Evolutionary conservation across 2,888 invertebrate species (phyloP).

Genomic region (Hybos culiciformis): DNA sequence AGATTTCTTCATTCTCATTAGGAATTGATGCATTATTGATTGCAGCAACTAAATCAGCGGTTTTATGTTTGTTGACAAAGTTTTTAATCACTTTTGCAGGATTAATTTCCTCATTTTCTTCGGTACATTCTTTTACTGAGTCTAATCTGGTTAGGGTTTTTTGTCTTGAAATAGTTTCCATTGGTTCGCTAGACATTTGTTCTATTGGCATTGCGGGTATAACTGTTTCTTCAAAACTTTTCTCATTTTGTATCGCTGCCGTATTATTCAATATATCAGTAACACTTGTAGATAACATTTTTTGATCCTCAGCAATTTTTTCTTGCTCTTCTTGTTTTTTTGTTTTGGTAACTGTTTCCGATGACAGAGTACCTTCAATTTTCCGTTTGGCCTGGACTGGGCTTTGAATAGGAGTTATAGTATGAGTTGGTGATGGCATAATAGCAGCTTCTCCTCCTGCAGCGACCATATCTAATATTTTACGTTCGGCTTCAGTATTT

Average conservation of each 20-base stretch:
- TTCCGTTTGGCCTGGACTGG: conserved; percentile 56
- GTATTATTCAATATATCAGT: conserved; percentile 18
- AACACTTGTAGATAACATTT: conserved; percentile 12
- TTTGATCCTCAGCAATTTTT: conserved; percentile 23
- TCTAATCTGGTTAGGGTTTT: too few species aligned
- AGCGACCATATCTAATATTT: conserved; percentile 58
- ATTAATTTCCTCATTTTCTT: conserved; percentile 29
- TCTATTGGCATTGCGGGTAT: conserved; percentile 25
- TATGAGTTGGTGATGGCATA: conserved; percentile 47
- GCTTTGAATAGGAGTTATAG: conserved; percentile 38
- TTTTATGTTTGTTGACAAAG: conserved; percentile 35
- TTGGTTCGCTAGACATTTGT: conserved; percentile 7
- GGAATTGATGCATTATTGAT: conserved; percentile 24
- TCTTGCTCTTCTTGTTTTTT: conserved; percentile 53
- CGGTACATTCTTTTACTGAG: conserved; percentile 15
- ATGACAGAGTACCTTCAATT: conserved; percentile 59
- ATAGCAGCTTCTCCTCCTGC: conserved; percentile 39
- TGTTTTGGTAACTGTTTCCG: conserved; percentile 43
- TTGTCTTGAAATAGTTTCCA: neutral
- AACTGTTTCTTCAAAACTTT: conserved; percentile 7
- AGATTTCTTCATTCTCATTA: conserved; percentile 12
- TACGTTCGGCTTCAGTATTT: conserved; percentile 53
- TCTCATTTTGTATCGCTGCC: conserved; percentile 23
- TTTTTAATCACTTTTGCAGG: conserved; percentile 35
- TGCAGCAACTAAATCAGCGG: conserved; percentile 32